Percentiles rank a stretch among this genome's conserved stretches.
Conservation (phyloP, 2,888 invertebrate genomes). For the Anorthoa munda region DNA sequence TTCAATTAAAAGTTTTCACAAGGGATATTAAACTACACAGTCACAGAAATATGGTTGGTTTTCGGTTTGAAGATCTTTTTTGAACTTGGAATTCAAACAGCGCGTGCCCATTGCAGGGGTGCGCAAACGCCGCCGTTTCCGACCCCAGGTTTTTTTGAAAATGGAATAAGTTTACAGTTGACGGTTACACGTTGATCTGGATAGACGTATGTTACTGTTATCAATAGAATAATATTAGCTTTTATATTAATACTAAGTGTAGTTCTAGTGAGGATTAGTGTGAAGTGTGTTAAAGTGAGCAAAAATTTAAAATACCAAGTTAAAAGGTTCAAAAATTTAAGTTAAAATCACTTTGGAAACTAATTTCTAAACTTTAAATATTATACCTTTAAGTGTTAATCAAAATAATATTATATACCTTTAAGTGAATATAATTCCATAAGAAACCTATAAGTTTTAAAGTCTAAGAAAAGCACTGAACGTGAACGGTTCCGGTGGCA, state of each 20-base stretch:
- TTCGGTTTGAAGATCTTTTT: neutral
- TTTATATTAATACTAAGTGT: conserved; percentile 37
- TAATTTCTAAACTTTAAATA: neutral
- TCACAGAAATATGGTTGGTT: neutral
- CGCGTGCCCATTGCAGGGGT: conserved; percentile 87
- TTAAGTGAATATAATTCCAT: conserved; percentile 41
- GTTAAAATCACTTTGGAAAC: conserved; percentile 12
- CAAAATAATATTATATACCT: conserved; percentile 19
- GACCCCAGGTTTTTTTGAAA: conserved; percentile 80
- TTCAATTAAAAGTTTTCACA: conserved; percentile 6
- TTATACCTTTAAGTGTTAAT: neutral
- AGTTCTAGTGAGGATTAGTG: conserved; percentile 27
- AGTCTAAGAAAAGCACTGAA: conserved; percentile 44
- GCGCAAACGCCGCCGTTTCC: conserved; percentile 87
- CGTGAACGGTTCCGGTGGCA: conserved; percentile 74
- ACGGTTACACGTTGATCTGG: conserved; percentile 79
- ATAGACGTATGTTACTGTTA: conserved; percentile 67
- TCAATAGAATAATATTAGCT: conserved; percentile 42
- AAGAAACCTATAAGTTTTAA: conserved; percentile 31
- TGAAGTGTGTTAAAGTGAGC: conserved; percentile 42
- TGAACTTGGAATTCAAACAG: conserved; percentile 64
- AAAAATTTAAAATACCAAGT: conserved; percentile 7
- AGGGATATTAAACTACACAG: neutral
- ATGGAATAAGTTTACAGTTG: conserved; percentile 81
- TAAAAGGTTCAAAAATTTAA: conserved; percentile 19